Conservation (phyloP, 92 coral and sea anemone species). For the Hydrozoanthus gracilis region DNA sequence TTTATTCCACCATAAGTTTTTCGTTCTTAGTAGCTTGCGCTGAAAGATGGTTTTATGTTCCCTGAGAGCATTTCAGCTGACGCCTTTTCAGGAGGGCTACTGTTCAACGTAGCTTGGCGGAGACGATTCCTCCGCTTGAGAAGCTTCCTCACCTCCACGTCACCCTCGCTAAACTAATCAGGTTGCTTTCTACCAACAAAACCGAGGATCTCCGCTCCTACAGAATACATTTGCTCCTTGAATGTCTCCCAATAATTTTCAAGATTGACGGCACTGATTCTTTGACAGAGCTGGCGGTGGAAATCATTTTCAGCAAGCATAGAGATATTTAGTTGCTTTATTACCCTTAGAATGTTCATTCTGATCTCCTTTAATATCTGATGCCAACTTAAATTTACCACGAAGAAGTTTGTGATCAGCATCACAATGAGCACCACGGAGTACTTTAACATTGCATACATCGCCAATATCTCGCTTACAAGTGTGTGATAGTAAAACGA, state of each 20-base stretch:
- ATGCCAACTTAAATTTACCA: constrained; percentile 24
- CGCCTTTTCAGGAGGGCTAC: constrained; percentile 9
- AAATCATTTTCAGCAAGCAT: constrained; percentile 21
- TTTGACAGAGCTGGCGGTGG: too few species aligned
- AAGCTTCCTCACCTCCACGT: neutral
- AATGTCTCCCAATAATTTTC: neutral
- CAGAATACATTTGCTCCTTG: constrained; percentile 15
- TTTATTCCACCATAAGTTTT: neutral
- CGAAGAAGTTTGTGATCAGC: constrained; percentile 26
- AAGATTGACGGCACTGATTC: neutral
- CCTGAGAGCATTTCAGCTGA: constrained; percentile 14
- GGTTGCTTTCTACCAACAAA: constrained; percentile 2
- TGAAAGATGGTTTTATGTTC: neutral
- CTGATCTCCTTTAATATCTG: constrained; percentile 25
- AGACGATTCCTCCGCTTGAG: neutral
- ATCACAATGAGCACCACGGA: constrained; percentile 32
- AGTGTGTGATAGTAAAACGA: constrained; percentile 6
- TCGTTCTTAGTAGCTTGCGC: constrained; percentile 20
- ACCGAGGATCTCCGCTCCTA: constrained; percentile 24
- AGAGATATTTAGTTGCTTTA: neutral
- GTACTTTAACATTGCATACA: constrained; percentile 7
- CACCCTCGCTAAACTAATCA: constrained; percentile 1
- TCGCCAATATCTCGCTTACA: constrained; percentile 1
- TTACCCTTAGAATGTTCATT: neutral
- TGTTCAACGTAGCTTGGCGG: neutral